Conservation (phyloP, 2,888 invertebrate species). For the Dinocampus coccinellae region DNA sequence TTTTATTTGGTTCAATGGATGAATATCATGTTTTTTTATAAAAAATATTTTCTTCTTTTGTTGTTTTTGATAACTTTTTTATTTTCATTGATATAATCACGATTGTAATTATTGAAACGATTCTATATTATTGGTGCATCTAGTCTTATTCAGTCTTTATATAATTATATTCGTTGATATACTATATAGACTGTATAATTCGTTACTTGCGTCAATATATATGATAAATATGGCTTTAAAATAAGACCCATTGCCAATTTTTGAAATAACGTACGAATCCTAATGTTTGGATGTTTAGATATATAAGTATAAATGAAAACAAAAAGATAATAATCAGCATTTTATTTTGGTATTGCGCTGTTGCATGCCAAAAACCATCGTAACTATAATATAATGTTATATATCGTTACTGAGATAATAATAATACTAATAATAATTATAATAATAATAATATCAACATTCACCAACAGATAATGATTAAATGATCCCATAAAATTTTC, state of each 20-base stretch:
- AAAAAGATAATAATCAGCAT: not conserved
- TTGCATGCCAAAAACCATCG: not conserved
- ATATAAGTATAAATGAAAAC: no score
- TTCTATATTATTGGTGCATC: slow-evolving; percentile 60
- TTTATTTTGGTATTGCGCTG: not conserved
- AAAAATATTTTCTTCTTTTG: slow-evolving; percentile 24
- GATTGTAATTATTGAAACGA: slow-evolving; percentile 33
- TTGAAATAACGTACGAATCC: not conserved
- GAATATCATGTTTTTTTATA: not conserved
- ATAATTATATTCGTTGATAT: slow-evolving; percentile 45
- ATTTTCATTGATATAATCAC: not conserved
- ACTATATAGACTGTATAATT: not conserved
- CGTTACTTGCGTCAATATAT: not conserved
- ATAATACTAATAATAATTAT: no score
- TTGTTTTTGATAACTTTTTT: slow-evolving; percentile 15
- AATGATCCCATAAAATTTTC: no score
- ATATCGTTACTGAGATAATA: no score
- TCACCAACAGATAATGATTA: no score
- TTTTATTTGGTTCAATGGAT: slow-evolving; percentile 7
- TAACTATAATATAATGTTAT: no score
- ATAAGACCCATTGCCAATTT: not conserved
- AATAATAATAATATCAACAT: no score
- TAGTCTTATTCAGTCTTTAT: slow-evolving; percentile 62
- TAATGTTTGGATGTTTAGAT: no score
- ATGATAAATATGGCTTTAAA: not conserved